Evolutionary conservation across 2,888 invertebrate genomes (phyloP), one percentile per base, ranked within the genome.

Genomic region (Macrostomum cliftonense): DNA sequence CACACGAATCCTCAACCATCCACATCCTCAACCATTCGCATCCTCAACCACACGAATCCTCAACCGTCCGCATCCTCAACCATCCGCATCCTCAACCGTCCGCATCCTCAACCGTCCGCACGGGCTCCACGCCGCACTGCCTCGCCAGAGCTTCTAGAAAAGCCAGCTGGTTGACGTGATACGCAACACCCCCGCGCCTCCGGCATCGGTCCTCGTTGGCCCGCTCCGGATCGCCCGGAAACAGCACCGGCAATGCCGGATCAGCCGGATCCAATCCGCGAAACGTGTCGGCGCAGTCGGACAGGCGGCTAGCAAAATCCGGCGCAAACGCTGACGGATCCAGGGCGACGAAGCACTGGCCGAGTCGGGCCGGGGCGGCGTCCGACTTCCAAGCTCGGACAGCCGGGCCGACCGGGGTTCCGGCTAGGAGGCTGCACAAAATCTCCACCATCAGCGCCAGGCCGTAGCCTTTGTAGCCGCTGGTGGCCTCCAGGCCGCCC

Each of bases 381-480:
- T 75, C 73, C 0, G 76, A 77, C 45, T 74, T 72, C 89, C 89
- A 89, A 47, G 77, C 76, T 1, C 88, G 76, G 11, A 91, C 74
- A 59, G 82, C 77, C 21, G 81, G 81, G 0, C 84, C 85, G 61
- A 78, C 84, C 0, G 76, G 72, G 0, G 79, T 68, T 9, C 78
- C 79, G 71, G 62, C 59, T 52, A 82, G 73, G 20, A 91, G 77
- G n/a, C 89, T 89, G 61, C 82, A 82, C 50, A 91, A 77, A 1
- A 86, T 72, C 61, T 93, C 91, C 2, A 87, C 86, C 77, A 88
- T 76, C 51, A 82, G 77, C 0, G 79, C 79, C 9, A 89, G 70
- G 0, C 88, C 88, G 58, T 78, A 86, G 0, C 89, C 89, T 65
- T 91, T 91, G 72, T 86, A 88, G 2, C 88, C 84, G 2, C 82